Evolutionary conservation across 1,140 invertebrate genomes (phyloP).

Genomic region (Orussus abietinus): DNA sequence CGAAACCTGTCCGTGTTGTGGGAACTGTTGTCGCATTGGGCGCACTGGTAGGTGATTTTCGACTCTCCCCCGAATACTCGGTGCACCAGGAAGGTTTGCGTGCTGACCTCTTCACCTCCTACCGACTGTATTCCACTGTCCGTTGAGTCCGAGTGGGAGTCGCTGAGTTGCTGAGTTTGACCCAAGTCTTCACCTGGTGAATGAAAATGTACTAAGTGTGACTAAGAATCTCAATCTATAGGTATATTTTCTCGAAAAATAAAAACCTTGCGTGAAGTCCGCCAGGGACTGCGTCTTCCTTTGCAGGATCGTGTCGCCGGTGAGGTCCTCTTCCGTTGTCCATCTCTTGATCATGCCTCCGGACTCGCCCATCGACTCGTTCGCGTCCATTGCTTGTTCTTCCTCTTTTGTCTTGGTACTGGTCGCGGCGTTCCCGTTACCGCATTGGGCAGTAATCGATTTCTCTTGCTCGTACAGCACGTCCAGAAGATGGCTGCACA

Average conservation of each 20-base stretch:
- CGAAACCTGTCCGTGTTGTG: slow-evolving; percentile 72
- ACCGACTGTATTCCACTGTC: slow-evolving; percentile 53
- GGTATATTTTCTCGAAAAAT: slow-evolving; percentile 3
- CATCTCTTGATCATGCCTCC: slow-evolving; percentile 37
- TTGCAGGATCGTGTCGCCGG: slow-evolving; percentile 36
- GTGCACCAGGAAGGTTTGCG: slow-evolving; percentile 58
- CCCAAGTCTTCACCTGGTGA: slow-evolving; percentile 38
- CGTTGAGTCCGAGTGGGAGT: slow-evolving; percentile 47
- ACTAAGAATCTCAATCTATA: slow-evolving; percentile 1
- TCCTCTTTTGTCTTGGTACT: slow-evolving; percentile 30
- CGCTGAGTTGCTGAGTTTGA: slow-evolving; percentile 41
- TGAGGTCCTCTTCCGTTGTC: slow-evolving; percentile 52
- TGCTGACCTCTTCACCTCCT: slow-evolving; percentile 38
- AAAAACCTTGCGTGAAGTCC: slow-evolving; percentile 44
- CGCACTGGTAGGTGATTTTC: slow-evolving; percentile 68
- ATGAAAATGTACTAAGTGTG: slow-evolving; percentile 6
- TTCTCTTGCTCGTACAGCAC: slow-evolving; percentile 69
- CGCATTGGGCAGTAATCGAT: slow-evolving; percentile 21
- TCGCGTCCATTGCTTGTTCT: slow-evolving; percentile 26
- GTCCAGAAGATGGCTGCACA: slow-evolving; percentile 59
- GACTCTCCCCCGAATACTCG: slow-evolving; percentile 71
- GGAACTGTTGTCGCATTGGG: slow-evolving; percentile 66
- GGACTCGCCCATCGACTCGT: slow-evolving; percentile 17
- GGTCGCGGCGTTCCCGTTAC: slow-evolving; percentile 20
- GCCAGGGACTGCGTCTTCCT: slow-evolving; percentile 47